Conservation (phyloP, 2,113 vertebrate genomes). For the Daubentonia madagascariensis region DNA sequence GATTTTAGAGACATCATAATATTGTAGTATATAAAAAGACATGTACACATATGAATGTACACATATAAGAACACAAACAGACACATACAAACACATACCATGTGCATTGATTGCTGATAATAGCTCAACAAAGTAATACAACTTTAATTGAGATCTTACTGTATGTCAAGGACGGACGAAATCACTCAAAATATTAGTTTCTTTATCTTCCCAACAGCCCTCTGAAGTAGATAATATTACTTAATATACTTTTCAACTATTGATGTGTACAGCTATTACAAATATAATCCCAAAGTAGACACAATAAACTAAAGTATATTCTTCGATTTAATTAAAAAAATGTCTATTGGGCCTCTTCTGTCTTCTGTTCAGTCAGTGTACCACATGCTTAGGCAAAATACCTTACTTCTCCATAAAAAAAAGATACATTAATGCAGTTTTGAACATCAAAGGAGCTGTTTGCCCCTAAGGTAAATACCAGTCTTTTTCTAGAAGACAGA, state of each 20-base stretch:
- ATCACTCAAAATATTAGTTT: not conserved
- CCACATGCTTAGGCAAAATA: not conserved
- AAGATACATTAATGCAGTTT: not conserved
- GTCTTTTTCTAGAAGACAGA: not conserved
- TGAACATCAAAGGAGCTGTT: not conserved
- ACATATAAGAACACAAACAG: not conserved
- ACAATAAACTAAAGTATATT: not conserved
- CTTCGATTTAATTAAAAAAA: not conserved
- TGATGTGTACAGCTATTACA: not conserved
- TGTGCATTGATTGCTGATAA: not conserved
- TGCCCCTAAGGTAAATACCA: not conserved
- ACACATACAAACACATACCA: not conserved
- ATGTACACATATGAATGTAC: not conserved
- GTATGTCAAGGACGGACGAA: not conserved
- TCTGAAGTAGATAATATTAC: not conserved
- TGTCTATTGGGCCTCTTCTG: not conserved
- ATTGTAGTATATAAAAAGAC: not conserved
- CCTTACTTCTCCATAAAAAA: not conserved
- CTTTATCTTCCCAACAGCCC: not conserved
- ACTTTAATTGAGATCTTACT: not conserved
- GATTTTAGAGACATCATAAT: not conserved
- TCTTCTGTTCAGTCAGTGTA: not conserved
- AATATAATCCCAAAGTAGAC: not conserved
- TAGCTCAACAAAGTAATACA: not conserved
- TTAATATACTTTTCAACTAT: not conserved